Conservation (phyloP, 1,140 invertebrate species). For the Bombus soroeensis region DNA sequence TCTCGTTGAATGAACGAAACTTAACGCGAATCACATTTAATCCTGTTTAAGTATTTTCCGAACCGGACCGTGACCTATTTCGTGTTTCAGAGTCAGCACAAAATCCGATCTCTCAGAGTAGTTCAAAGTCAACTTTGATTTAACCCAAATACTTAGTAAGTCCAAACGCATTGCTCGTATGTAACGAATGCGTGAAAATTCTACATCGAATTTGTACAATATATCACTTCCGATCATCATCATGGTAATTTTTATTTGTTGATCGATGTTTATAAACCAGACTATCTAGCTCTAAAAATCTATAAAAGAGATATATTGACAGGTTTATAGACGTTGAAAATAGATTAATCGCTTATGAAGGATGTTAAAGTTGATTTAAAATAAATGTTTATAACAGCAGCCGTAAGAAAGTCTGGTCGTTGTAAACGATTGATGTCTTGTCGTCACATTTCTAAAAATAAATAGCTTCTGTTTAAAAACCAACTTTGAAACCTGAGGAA, state of each 20-base stretch:
- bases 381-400: not conserved
- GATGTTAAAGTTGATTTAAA: not conserved
- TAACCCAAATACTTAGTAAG: constrained; percentile 23
- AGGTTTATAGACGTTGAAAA: not conserved
- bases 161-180: too few species aligned
- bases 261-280: not conserved
- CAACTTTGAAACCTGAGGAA: not conserved
- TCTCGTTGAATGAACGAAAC: not conserved
- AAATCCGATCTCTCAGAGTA: not conserved
- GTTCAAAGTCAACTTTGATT: constrained; percentile 35
- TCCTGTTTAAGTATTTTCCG: constrained; percentile 21
- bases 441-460: not conserved
- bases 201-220: too few species aligned
- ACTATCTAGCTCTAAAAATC: not conserved
- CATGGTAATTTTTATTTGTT: not conserved
- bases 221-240: too few species aligned
- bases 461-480: not conserved
- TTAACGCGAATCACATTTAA: constrained; percentile 7
- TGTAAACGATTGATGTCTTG: not conserved
- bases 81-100: not conserved
- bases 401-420: not conserved
- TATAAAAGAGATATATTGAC: not conserved
- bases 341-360: not conserved
- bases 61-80: constrained; percentile 26
- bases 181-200: not conserved